Evolutionary conservation across 92 coral and sea anemone species (phyloP).

Genomic region (Zoanthus sansibaricus): DNA sequence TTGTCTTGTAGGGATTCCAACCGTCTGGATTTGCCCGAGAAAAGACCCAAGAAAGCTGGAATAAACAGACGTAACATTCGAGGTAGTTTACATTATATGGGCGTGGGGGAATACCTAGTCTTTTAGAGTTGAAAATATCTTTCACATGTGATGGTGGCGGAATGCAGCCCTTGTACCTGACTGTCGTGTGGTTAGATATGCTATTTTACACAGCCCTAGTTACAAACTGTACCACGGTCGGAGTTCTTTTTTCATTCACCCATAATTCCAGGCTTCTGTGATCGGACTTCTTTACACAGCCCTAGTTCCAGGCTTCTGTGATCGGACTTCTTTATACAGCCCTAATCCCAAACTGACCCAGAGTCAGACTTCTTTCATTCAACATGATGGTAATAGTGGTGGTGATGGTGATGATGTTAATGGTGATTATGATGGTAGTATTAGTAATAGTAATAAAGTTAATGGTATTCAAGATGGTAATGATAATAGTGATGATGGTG

Average conservation of each 20-base stretch:
- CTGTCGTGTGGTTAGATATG: no score
- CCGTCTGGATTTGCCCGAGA: slow-evolving; percentile 7
- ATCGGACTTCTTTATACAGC: no score
- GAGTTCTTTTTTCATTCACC: no score
- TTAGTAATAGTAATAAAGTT: no score
- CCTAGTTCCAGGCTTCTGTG: no score
- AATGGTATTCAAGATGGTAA: not conserved
- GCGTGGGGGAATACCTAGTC: not conserved
- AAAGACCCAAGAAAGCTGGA: slow-evolving; percentile 43
- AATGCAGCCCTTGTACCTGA: not conserved
- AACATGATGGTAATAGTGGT: not conserved
- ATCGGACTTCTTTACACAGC: no score
- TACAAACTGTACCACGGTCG: no score
- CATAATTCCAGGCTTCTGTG: no score
- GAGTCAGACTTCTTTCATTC: no score
- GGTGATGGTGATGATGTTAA: not conserved
- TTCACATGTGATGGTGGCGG: not conserved
- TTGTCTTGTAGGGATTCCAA: slow-evolving; percentile 45
- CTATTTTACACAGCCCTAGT: no score
- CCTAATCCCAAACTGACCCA: no score
- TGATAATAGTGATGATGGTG: not conserved
- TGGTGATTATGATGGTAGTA: not conserved
- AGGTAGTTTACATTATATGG: slow-evolving; percentile 35
- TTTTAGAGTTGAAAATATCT: not conserved
- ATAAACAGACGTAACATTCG: slow-evolving; percentile 58